Evolutionary conservation across 1,140 invertebrate genomes (phyloP).

Genomic region (Drosophila ironensis): DNA sequence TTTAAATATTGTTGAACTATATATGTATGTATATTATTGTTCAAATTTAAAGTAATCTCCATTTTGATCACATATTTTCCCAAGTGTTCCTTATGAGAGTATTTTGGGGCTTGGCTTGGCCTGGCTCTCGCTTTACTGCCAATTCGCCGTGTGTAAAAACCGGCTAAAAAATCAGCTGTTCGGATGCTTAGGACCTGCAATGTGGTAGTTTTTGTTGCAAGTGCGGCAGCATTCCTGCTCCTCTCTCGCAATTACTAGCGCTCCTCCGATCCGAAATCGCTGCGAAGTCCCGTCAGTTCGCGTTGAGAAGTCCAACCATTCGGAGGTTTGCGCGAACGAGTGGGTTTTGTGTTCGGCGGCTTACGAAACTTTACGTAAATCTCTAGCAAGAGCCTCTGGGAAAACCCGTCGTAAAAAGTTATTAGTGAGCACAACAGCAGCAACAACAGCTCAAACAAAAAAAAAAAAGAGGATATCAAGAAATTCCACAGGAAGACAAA

Average conservation of each 20-base stretch:
- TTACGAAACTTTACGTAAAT: constrained; percentile 32
- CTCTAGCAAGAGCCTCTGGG: constrained; percentile 1
- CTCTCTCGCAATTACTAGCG: constrained; percentile 23
- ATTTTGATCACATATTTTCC: no score
- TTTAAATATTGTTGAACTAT: no score
- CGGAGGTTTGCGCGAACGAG: constrained; percentile 21
- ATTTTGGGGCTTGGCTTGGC: no score
- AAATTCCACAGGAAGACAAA: constrained; percentile 4
- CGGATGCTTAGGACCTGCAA: constrained; percentile 33
- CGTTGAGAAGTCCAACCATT: constrained; percentile 49
- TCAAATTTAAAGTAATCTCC: no score
- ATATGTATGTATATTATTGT: no score
- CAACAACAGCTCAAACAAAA: background rate
- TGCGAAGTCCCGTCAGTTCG: constrained; percentile 53
- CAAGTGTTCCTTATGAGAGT: no score
- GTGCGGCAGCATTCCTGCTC: no score
- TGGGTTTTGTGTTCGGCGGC: constrained; percentile 18
- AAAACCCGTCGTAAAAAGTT: constrained; percentile 13
- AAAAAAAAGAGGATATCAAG: background rate
- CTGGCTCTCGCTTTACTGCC: background rate
- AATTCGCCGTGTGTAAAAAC: constrained; percentile 50
- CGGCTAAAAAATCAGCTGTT: constrained; percentile 72
- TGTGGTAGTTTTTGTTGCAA: constrained; percentile 24
- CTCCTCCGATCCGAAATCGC: constrained; percentile 6
- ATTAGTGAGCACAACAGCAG: constrained; percentile 14